These are phyloP conservation scores for Hylaea fasciaria DNA, from an alignment of 2,888 invertebrate genomes.

Conservation along the genomic window DNA sequence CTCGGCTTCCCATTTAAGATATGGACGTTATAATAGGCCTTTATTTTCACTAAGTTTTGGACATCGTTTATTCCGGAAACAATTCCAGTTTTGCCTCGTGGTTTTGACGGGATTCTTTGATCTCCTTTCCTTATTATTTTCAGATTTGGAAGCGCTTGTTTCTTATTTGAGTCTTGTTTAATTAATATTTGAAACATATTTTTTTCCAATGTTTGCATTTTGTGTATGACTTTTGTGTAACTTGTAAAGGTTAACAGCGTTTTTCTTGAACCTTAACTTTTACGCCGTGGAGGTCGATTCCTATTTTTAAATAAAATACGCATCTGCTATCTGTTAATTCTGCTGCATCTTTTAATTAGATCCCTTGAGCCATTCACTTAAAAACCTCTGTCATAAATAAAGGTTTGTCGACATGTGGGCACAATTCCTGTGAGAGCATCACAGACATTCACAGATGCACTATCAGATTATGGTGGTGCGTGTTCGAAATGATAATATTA, in stretches of 20 bases:
- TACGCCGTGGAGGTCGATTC: background rate
- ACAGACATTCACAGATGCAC: constrained; percentile 14
- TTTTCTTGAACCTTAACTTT: background rate
- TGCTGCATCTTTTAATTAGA: background rate
- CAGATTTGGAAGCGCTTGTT: too few species aligned
- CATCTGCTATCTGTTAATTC: background rate
- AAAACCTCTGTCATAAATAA: background rate
- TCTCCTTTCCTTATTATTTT: background rate
- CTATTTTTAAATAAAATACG: background rate
- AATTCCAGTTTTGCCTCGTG: constrained; percentile 2
- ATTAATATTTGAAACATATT: too few species aligned
- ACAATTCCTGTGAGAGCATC: constrained; percentile 8
- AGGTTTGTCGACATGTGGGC: constrained; percentile 4
- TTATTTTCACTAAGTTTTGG: constrained; percentile 15
- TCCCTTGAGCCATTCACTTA: constrained; percentile 8
- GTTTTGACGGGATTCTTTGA: constrained; percentile 11
- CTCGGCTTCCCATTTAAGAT: constrained; percentile 33
- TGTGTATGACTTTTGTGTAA: too few species aligned
- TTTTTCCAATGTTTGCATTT: too few species aligned
- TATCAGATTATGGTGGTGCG: background rate
- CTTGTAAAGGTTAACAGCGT: too few species aligned
- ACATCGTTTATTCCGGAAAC: constrained; percentile 9
- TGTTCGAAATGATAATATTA: constrained; percentile 1
- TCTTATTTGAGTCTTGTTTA: too few species aligned
- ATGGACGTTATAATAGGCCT: constrained; percentile 3